These are phyloP conservation scores for Sphaeramia orbicularis DNA, from an alignment of 2,797 vertebrate species.

Conservation along the genomic window DNA sequence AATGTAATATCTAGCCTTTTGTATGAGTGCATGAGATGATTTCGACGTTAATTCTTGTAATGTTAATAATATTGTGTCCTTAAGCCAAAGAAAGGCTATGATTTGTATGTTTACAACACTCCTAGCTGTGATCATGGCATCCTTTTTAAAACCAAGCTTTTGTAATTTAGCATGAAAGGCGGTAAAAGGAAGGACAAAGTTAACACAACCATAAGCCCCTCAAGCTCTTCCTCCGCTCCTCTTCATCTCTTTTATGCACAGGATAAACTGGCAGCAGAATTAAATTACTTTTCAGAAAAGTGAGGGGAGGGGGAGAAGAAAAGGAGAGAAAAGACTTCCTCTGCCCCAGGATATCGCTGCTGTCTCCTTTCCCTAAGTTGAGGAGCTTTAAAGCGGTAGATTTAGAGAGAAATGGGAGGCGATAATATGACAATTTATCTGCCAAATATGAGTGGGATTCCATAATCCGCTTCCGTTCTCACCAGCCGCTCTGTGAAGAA, in stretches of 20 bases:
- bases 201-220: slow-evolving; percentile 46
- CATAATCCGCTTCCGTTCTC: slow-evolving; percentile 53
- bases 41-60: slow-evolving; percentile 1
- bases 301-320: slow-evolving; percentile 1
- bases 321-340: slow-evolving; percentile 32
- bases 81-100: background rate
- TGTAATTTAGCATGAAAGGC: slow-evolving; percentile 25
- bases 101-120: slow-evolving; percentile 10
- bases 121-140: slow-evolving; percentile 19
- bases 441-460: slow-evolving; percentile 40
- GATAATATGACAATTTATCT: slow-evolving; percentile 61
- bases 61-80: background rate
- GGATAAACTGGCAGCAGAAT: slow-evolving; percentile 55
- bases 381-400: slow-evolving; percentile 41
- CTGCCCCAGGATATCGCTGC: slow-evolving; percentile 34
- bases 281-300: slow-evolving; percentile 56
- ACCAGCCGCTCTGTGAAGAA: slow-evolving; percentile 30
- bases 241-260: slow-evolving; percentile 52
- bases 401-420: slow-evolving; percentile 48
- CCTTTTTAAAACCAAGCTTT: slow-evolving; percentile 20
- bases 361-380: slow-evolving; percentile 26
- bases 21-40: background rate
- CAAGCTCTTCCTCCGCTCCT: slow-evolving; percentile 51
- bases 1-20: background rate
- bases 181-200: slow-evolving; percentile 35